These are phyloP conservation scores for Drosophila teissieri DNA, from an alignment of 1,140 invertebrate species.

Conservation along the genomic window DNA sequence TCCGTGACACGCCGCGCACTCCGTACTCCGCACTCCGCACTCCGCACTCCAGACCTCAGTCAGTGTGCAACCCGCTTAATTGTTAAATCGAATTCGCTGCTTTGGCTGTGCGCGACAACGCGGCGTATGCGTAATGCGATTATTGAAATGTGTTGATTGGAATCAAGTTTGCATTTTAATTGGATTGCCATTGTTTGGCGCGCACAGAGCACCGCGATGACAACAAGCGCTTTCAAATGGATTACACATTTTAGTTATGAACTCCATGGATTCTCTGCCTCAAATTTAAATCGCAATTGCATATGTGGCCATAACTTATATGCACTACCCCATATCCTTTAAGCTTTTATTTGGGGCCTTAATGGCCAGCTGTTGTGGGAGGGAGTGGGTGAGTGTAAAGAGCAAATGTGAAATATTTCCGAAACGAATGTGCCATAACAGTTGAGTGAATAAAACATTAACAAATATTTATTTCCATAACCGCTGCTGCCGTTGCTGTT, in stretches of 20 bases:
- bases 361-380: constrained; percentile 1
- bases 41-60: not conserved
- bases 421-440: constrained; percentile 51
- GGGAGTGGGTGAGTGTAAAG: constrained; percentile 6
- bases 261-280: not conserved
- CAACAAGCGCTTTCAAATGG: constrained; percentile 16
- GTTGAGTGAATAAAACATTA: constrained; percentile 63
- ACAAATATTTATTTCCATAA: constrained; percentile 60
- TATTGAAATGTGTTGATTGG: constrained; percentile 72
- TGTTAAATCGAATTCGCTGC: constrained; percentile 61
- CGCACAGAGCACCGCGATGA: not conserved
- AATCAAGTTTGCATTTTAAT: constrained; percentile 71
- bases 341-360: constrained; percentile 5
- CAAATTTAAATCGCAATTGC: constrained; percentile 19
- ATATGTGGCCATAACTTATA: constrained; percentile 28
- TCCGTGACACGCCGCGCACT: constrained; percentile 23
- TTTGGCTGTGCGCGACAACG: constrained; percentile 31
- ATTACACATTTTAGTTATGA: constrained; percentile 39
- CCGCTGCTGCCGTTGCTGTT: constrained; percentile 26
- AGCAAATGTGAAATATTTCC: constrained; percentile 61
- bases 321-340: constrained; percentile 34
- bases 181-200: constrained; percentile 51
- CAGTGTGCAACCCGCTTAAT: constrained; percentile 43
- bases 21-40: not conserved
- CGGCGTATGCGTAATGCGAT: constrained; percentile 73